These are phyloP conservation scores for Chaetophractus vellerosus DNA, from an alignment of 2,797 vertebrate species.

Conservation along the genomic window DNA sequence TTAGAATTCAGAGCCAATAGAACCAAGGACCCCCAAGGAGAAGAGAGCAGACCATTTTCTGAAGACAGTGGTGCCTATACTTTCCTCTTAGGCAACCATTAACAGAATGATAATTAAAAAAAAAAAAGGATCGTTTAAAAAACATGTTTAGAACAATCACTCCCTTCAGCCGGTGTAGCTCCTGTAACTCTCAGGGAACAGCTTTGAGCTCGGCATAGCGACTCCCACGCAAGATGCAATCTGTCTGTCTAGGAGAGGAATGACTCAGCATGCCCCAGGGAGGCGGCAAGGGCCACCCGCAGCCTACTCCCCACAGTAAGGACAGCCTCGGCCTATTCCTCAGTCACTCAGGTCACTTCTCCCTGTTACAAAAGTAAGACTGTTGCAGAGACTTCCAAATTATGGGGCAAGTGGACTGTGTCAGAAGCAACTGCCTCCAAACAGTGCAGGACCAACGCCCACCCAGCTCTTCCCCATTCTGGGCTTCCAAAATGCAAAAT, in stretches of 20 bases:
- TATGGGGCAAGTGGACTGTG: background rate
- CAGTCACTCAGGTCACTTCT: background rate
- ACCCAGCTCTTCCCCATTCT: background rate
- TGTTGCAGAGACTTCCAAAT: background rate
- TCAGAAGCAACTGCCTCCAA: background rate
- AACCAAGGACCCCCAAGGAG: background rate
- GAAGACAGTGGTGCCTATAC: background rate
- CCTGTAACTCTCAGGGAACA: constrained; percentile 53
- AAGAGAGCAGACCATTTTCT: background rate
- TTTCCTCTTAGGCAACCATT: constrained; percentile 34
- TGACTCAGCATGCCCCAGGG: constrained; percentile 62
- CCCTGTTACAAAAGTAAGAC: background rate
- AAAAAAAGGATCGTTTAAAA: constrained; percentile 60
- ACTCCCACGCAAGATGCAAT: constrained; percentile 64
- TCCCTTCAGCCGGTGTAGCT: constrained; percentile 36
- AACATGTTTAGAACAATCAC: constrained; percentile 55
- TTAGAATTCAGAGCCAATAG: constrained; percentile 3
- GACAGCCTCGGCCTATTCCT: background rate
- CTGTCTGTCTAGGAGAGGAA: background rate
- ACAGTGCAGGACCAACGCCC: background rate
- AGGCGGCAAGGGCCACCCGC: background rate
- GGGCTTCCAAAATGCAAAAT: background rate
- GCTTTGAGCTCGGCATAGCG: constrained; percentile 20
- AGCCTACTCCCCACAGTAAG: no score
- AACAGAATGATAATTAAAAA: constrained; percentile 32